Evolutionary conservation across 1,140 invertebrate genomes (phyloP), one percentile per base, ranked within the genome.

Genomic region (Hesperophylax magnus): DNA sequence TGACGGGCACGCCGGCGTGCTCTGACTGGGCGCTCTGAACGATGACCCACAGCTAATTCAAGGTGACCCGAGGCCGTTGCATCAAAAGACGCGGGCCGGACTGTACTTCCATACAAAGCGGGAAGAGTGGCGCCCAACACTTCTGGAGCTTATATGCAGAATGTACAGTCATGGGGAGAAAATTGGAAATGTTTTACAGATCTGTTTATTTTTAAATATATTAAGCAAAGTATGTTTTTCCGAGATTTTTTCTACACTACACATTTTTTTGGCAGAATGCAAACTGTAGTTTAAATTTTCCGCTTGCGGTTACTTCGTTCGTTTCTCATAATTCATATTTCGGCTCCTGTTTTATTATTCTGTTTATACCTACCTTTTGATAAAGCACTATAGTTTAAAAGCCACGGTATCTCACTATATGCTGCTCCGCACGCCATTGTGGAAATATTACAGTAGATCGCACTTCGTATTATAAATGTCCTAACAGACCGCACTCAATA

Each of bases 61-160:
- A 82, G 81, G 81, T 82, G 81, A 82, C 81, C 81, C 60, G 71
- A 60, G 81, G 78, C 81, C 81, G 76, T 77, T 82, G 81, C 81
- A 82, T 72, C 69, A 54, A 72, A 72, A 14, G 22, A 24, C 24
- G 69, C 52, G 47, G 69, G 69, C 67, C 69, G 69, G 69, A 72
- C 69, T 72, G 69, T 72, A 54, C 69, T 47, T 52, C 17, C 69
- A 31, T 54, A 72, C 69, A 53, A 24, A 18, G 20, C 7, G 39
- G 39, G 39, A 11, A 9, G 39, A 47, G 39, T 47, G 39, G 9
- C 69, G 69, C 69, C 39, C 20, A 7, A 24, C 69, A 52, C 69
- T 24, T 27, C 47, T 11, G 69, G 22, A 8, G 17, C 9, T 18
- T 24, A 20, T 69, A 69, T 47, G 65, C 17, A 2, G 17, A 18